phyloP scores from a whole-genome alignment of 2,888 invertebrate species.

The Cepaea hortensis region DNA sequence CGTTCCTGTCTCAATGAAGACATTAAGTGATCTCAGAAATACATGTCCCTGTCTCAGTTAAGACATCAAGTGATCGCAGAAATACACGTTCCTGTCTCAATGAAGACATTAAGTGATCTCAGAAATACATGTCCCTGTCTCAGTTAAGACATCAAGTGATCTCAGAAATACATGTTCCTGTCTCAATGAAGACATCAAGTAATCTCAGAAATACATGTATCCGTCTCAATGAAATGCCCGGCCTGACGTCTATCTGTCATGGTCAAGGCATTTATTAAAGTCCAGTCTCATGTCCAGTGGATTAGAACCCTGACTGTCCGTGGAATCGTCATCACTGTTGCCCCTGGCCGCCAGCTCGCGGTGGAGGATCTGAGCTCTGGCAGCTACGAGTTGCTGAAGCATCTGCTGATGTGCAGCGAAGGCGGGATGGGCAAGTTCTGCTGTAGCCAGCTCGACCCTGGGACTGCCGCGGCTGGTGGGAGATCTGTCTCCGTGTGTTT shows the following conservation, averaged over 20 bases:
- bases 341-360: conserved; percentile 11
- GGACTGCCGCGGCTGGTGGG: conserved; percentile 11
- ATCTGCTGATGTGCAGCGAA: conserved; percentile 33
- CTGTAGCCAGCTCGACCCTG: neutral
- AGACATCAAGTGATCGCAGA: too few species aligned
- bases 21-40: neutral
- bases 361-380: neutral
- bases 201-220: neutral
- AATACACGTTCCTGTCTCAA: conserved; percentile 1
- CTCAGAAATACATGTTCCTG: neutral
- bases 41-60: too few species aligned
- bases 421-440: conserved; percentile 21
- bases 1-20: too few species aligned
- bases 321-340: neutral
- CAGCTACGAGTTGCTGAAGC: conserved; percentile 21
- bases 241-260: neutral
- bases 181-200: too few species aligned
- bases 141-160: too few species aligned
- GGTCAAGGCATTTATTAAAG: conserved; percentile 22
- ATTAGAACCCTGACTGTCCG: neutral
- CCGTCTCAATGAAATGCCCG: neutral
- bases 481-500: neutral
- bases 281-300: conserved; percentile 22
- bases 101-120: neutral
- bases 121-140: too few species aligned